Percentiles rank a stretch among this genome's conserved stretches.
Conservation (phyloP, 64 coral and sea anemone genomes). For the Pocillopora damicornis region DNA sequence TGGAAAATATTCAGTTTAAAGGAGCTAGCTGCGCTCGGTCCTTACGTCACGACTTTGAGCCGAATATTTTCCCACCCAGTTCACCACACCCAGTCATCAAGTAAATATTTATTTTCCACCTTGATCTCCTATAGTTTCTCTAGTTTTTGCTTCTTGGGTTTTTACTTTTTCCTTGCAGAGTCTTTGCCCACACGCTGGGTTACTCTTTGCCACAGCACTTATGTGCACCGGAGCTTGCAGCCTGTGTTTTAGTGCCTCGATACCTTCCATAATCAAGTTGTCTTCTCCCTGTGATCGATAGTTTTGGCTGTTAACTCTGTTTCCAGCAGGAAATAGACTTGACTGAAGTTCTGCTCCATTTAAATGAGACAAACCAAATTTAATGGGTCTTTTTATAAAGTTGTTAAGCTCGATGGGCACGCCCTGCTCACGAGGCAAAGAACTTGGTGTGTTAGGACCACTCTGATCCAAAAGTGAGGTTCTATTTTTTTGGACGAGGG, state of each 20-base stretch:
- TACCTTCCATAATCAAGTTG: slow-evolving; percentile 7
- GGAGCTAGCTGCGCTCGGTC: too few relatives aligned
- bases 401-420: not conserved
- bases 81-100: not conserved
- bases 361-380: too few relatives aligned
- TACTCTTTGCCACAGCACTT: slow-evolving; percentile 37
- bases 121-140: slow-evolving; percentile 1
- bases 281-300: not conserved
- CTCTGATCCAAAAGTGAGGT: not conserved
- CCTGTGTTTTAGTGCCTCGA: slow-evolving; percentile 5
- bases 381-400: slow-evolving; percentile 10
- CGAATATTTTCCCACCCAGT: too few relatives aligned
- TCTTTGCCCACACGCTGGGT: not conserved
- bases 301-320: not conserved
- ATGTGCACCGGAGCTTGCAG: slow-evolving; percentile 22
- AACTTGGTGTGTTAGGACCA: not conserved
- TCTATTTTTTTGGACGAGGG: not conserved
- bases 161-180: slow-evolving; percentile 30
- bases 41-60: too few relatives aligned
- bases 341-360: not conserved
- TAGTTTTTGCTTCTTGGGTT: slow-evolving; percentile 28
- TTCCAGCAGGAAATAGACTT: not conserved
- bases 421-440: not conserved
- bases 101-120: not conserved
- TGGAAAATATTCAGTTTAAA: too few relatives aligned